Percentiles rank a stretch among this genome's conserved stretches.
phyloP scores from a whole-genome alignment of 2,113 vertebrate species.

The Equus przewalskii region DNA sequence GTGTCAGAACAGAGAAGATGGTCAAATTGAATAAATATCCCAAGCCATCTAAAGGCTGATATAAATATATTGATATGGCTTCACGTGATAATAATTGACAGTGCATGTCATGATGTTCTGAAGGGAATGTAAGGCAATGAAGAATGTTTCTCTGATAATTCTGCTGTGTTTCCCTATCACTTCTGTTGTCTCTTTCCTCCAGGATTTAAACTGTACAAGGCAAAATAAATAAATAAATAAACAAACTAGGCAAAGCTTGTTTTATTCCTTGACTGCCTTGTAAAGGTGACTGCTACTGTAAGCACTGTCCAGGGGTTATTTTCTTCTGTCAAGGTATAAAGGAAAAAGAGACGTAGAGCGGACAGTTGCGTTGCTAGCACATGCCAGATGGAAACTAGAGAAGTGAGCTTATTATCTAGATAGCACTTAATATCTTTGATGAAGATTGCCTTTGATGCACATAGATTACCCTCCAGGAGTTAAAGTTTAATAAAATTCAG shows the following conservation, averaged over 20 bases:
- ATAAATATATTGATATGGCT: background rate
- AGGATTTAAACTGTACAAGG: background rate
- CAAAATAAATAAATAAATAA: background rate
- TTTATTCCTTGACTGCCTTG: background rate
- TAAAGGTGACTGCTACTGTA: background rate
- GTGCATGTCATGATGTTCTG: background rate
- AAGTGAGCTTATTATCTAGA: background rate
- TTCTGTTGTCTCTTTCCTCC: background rate
- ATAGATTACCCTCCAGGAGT: background rate
- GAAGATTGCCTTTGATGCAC: background rate
- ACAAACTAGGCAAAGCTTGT: background rate
- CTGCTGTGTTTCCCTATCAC: background rate
- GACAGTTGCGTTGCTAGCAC: background rate
- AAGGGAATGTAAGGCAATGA: background rate
- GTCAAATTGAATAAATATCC: background rate
- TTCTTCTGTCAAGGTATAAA: background rate
- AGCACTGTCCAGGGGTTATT: background rate
- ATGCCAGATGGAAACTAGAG: background rate
- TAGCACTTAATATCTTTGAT: background rate
- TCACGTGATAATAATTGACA: background rate
- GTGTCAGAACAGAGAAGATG: background rate
- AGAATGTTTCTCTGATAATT: background rate
- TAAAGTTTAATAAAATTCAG: slow-evolving; percentile 37
- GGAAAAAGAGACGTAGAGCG: background rate
- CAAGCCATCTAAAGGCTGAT: background rate